Evolutionary conservation across 2,797 vertebrate species (phyloP).

Genomic region (Graptemys geographica): DNA sequence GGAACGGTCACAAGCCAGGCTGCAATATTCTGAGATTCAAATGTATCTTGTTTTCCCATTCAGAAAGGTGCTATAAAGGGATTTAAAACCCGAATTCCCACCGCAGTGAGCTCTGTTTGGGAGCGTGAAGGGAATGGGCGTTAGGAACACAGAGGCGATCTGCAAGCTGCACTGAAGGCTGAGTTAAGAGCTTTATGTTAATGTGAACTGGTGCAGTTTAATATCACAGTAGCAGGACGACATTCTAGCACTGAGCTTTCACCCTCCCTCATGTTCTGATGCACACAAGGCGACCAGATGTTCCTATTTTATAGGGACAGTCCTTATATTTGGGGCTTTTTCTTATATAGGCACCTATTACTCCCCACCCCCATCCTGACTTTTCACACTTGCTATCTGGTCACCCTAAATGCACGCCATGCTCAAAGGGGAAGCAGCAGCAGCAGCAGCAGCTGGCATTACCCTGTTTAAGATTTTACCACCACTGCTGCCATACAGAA

Average conservation of each 20-base stretch:
- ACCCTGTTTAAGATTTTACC: neutral
- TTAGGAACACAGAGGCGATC: neutral
- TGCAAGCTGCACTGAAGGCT: neutral
- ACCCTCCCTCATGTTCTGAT: neutral
- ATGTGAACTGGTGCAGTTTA: neutral
- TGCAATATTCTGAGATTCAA: neutral
- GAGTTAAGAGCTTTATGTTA: neutral
- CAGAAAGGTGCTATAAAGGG: neutral
- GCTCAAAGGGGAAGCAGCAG: neutral
- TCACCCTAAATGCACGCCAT: neutral
- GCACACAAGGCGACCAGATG: neutral
- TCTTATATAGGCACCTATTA: too few species aligned
- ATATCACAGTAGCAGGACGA: neutral
- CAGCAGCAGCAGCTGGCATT: neutral
- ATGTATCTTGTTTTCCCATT: neutral
- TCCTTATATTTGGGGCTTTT: too few species aligned
- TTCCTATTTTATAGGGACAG: too few species aligned
- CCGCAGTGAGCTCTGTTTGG: neutral
- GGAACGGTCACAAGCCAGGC: neutral
- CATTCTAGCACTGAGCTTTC: neutral
- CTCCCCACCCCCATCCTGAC: too few species aligned
- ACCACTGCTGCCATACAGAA: neutral
- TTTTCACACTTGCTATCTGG: too few species aligned
- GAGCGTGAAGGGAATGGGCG: neutral
- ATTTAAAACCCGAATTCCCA: neutral